Percentiles rank a stretch among this genome's conserved stretches.
These are phyloP conservation scores for Mesocricetus auratus DNA, from an alignment of 2,113 vertebrate species.

Conservation along the genomic window DNA sequence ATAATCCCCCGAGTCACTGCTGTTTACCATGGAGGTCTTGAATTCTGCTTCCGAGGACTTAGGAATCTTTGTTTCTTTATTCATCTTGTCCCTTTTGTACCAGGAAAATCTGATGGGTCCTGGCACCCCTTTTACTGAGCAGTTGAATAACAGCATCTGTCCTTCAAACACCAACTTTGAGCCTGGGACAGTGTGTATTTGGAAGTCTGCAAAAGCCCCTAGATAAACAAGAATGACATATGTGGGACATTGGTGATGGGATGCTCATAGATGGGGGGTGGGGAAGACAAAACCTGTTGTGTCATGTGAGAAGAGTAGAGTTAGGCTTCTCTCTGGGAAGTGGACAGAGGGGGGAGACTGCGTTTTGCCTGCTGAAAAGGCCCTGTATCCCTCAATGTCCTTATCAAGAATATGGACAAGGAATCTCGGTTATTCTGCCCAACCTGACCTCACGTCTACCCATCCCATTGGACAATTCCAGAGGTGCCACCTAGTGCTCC, in stretches of 20 bases:
- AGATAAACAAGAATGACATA: background rate
- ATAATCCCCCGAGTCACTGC: background rate
- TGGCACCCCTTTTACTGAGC: background rate
- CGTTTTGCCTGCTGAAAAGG: background rate
- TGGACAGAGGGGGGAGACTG: background rate
- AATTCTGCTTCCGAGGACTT: background rate
- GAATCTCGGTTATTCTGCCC: background rate
- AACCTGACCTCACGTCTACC: background rate
- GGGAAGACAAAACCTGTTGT: background rate
- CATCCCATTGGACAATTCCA: background rate
- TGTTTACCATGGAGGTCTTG: background rate
- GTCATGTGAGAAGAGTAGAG: background rate
- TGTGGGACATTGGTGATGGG: too few species aligned
- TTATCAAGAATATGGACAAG: background rate
- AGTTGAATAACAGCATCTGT: constrained; percentile 50
- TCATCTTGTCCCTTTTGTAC: rapidly evolving
- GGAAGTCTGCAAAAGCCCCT: background rate
- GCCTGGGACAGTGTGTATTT: background rate
- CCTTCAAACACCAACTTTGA: constrained; percentile 24
- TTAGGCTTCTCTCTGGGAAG: background rate
- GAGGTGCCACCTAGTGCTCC: background rate
- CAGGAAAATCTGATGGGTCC: background rate
- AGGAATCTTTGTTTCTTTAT: too few species aligned
- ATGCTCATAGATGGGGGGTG: background rate
- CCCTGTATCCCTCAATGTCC: background rate